Percentiles rank a stretch among this genome's conserved stretches.
phyloP scores from a whole-genome alignment of 2,888 invertebrate species.

The Pasiphila rectangulata region DNA sequence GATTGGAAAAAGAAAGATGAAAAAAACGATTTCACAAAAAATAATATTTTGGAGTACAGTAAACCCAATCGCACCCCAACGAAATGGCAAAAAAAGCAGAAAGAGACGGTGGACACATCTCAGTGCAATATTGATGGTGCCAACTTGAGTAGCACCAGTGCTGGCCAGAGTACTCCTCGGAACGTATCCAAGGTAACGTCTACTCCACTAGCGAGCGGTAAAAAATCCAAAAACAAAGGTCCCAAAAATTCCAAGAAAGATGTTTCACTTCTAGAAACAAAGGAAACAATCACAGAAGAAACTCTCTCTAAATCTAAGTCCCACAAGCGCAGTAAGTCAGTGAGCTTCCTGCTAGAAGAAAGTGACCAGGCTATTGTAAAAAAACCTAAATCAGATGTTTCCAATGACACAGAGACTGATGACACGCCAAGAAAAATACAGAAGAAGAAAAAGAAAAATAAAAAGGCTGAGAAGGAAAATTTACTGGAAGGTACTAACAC shows the following conservation, averaged over 20 bases:
- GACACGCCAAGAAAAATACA: constrained; percentile 27
- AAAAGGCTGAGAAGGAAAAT: constrained; percentile 44
- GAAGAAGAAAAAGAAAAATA: constrained; percentile 26
- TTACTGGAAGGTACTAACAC: constrained; percentile 28
- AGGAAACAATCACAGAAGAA: too few species aligned
- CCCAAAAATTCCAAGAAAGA: too few species aligned
- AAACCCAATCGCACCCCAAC: constrained; percentile 25
- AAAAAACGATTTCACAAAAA: neutral
- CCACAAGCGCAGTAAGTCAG: constrained; percentile 69
- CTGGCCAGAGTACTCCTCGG: constrained; percentile 30
- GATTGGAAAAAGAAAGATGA: neutral
- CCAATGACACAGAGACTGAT: constrained; percentile 28
- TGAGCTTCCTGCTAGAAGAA: constrained; percentile 67
- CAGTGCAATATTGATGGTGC: constrained; percentile 47
- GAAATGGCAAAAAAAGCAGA: constrained; percentile 41
- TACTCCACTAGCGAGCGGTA: constrained; percentile 39
- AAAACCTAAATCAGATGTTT: constrained; percentile 58
- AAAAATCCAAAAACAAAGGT: constrained; percentile 4
- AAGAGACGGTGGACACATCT: constrained; percentile 40
- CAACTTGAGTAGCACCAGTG: constrained; percentile 28
- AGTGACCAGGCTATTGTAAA: constrained; percentile 54
- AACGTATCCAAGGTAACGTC: constrained; percentile 44
- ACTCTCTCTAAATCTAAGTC: constrained; percentile 38
- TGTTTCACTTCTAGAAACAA: too few species aligned
- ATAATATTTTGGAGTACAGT: neutral